Evolutionary conservation across 2,888 invertebrate genomes (phyloP).

Genomic region (Cenopis cana): DNA sequence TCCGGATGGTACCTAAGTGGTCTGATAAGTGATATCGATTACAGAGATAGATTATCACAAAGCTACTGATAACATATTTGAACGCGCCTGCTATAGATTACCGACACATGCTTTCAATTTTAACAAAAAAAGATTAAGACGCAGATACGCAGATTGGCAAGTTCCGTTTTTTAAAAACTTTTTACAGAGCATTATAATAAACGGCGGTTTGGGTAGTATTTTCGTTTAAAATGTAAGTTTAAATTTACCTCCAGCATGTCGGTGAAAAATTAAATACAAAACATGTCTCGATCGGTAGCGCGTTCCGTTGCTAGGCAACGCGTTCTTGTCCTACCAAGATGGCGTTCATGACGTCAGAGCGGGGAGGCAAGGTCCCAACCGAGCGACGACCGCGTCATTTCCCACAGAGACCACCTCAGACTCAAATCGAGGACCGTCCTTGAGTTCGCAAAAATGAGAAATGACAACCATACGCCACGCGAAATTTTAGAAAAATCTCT

Average conservation of each 20-base stretch:
- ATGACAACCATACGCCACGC: constrained; percentile 48
- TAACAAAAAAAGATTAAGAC: too few relatives aligned
- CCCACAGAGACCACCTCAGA: constrained; percentile 78
- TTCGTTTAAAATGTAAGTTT: too few relatives aligned
- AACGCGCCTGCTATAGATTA: background rate
- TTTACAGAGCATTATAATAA: too few relatives aligned
- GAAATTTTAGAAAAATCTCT: constrained; percentile 50
- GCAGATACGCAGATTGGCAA: too few relatives aligned
- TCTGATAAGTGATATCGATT: constrained; percentile 17
- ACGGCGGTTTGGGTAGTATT: too few relatives aligned
- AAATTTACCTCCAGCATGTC: too few relatives aligned
- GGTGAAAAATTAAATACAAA: too few relatives aligned
- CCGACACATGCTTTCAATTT: background rate
- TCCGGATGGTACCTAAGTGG: constrained; percentile 7
- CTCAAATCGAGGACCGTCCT: constrained; percentile 72
- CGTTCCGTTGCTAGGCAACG: constrained; percentile 79
- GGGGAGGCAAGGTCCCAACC: constrained; percentile 73
- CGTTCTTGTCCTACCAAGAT: constrained; percentile 76
- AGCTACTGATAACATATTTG: constrained; percentile 35
- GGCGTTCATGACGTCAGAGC: constrained; percentile 80
- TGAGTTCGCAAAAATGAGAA: constrained; percentile 54
- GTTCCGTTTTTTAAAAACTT: too few relatives aligned
- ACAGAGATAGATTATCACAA: constrained; percentile 12
- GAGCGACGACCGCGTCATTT: constrained; percentile 76
- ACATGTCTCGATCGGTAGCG: constrained; percentile 61